These are phyloP conservation scores for Argya squamiceps DNA, from an alignment of 2,797 vertebrate species.

Conservation along the genomic window DNA sequence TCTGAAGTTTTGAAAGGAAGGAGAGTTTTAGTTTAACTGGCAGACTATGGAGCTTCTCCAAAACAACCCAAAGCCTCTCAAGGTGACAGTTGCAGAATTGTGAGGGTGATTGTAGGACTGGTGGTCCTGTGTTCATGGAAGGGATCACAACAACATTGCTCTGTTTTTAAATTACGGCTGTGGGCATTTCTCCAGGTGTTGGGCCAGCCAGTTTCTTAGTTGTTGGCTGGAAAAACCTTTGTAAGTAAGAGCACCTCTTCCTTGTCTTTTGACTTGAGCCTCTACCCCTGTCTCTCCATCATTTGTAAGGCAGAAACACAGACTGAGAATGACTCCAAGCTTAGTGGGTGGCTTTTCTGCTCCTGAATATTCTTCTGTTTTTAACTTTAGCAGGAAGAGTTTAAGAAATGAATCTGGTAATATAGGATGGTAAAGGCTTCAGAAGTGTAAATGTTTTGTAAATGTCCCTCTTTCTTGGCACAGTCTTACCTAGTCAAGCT, in stretches of 20 bases:
- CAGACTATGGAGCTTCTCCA: background rate
- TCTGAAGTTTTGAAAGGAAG: background rate
- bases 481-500: background rate
- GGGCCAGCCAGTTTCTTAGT: background rate
- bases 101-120: background rate
- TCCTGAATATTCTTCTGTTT: background rate
- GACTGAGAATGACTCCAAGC: background rate
- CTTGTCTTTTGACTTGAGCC: background rate
- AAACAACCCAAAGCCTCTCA: background rate
- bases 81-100: background rate
- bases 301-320: background rate
- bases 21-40: background rate
- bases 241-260: background rate
- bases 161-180: background rate
- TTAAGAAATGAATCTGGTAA: background rate
- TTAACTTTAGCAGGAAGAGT: background rate
- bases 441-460: background rate
- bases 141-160: background rate
- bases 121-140: background rate
- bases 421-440: background rate
- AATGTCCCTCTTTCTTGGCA: background rate
- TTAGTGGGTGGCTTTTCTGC: background rate
- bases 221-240: background rate
- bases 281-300: accelerated
- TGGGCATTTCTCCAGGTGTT: background rate